phyloP scores from a whole-genome alignment of 2,888 invertebrate genomes.

The Sinodicranocentrus sp. region DNA sequence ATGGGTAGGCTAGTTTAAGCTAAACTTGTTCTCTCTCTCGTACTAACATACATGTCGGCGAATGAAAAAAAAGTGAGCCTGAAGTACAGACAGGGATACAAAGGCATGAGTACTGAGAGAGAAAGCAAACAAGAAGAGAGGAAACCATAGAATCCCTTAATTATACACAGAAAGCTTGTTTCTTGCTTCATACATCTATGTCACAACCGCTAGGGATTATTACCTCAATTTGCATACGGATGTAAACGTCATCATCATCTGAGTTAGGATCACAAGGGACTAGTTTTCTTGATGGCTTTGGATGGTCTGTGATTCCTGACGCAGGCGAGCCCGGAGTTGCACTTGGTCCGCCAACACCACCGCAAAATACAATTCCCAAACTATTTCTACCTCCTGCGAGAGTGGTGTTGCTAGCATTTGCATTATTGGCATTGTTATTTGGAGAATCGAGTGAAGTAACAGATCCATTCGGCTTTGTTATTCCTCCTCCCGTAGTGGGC shows the following conservation, averaged over 20 bases:
- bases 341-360: conserved; percentile 30
- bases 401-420: neutral
- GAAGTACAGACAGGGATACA: neutral
- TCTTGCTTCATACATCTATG: conserved; percentile 37
- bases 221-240: conserved; percentile 77
- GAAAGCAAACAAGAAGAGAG: neutral
- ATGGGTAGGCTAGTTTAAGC: neutral
- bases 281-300: conserved; percentile 71
- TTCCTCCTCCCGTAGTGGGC: conserved; percentile 6
- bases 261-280: conserved; percentile 76
- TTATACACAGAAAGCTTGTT: neutral
- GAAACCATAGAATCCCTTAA: neutral
- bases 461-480: conserved; percentile 43
- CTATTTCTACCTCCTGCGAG: conserved; percentile 21
- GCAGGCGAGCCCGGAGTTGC: conserved; percentile 18
- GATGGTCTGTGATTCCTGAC: conserved; percentile 54
- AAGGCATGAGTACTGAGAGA: neutral
- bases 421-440: conserved; percentile 44
- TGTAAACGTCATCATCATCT: conserved; percentile 77
- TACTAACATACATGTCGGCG: too few relatives aligned
- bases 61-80: neutral
- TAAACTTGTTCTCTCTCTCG: too few relatives aligned
- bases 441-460: conserved; percentile 34
- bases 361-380: conserved; percentile 34
- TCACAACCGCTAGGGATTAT: conserved; percentile 46